These are phyloP conservation scores for Hyposmocoma kahamanoa DNA, from an alignment of 1,140 invertebrate genomes.

Conservation along the genomic window DNA sequence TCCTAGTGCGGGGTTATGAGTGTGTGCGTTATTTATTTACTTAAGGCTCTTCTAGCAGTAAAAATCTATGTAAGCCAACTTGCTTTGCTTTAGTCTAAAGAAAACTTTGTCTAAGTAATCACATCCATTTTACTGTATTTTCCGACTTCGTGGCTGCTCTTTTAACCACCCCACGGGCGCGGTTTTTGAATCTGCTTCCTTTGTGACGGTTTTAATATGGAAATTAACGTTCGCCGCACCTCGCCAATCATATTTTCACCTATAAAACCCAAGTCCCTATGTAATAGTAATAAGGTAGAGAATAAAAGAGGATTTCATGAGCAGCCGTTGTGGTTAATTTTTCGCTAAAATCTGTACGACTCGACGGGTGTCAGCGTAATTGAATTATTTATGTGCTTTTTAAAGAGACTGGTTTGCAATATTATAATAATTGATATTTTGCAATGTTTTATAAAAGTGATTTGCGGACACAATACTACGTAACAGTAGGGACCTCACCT, in stretches of 20 bases:
- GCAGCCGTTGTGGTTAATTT: conserved; percentile 28
- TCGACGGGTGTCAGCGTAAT: conserved; percentile 26
- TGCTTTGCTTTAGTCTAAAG: no score
- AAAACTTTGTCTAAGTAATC: conserved; percentile 14
- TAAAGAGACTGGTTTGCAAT: conserved; percentile 2
- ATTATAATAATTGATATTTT: no score
- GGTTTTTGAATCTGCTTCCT: conserved; percentile 71
- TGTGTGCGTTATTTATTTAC: no score
- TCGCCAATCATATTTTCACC: conserved; percentile 12
- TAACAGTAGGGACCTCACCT: no score
- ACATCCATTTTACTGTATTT: conserved; percentile 23
- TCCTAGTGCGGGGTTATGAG: no score
- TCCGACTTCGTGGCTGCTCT: conserved; percentile 19
- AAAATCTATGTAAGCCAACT: no score
- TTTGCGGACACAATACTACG: no score
- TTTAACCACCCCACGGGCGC: conserved; percentile 39
- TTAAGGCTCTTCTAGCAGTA: no score
- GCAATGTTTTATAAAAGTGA: no score
- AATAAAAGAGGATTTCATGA: no score
- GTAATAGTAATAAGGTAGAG: no score
- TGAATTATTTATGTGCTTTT: conserved; percentile 46
- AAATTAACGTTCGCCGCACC: conserved; percentile 62
- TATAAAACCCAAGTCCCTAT: no score
- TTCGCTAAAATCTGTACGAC: conserved; percentile 32
- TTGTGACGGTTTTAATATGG: conserved; percentile 73